Conservation (phyloP, 2,113 vertebrate species). For the Girardinichthys multiradiatus region DNA sequence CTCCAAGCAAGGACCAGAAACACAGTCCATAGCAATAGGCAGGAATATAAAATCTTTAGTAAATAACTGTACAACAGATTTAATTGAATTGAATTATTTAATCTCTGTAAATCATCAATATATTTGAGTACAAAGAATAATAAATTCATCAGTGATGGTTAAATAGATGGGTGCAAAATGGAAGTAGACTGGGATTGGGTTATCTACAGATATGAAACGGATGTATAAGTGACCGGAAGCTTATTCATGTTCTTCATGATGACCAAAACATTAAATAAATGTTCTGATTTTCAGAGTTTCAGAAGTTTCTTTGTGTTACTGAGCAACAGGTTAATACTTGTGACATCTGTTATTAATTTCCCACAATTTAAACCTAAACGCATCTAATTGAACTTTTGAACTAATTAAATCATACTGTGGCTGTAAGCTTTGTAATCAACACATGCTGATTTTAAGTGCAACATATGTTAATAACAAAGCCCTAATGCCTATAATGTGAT, state of each 20-base stretch:
- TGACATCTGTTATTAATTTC: neutral
- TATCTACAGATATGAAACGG: neutral
- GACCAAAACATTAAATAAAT: neutral
- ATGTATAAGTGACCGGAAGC: neutral
- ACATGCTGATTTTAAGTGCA: constrained; percentile 13
- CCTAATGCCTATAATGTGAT: neutral
- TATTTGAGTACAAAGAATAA: no score
- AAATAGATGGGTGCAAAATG: neutral
- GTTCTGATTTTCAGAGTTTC: neutral
- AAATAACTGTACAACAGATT: no score
- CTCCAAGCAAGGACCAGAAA: no score
- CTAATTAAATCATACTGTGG: constrained; percentile 30
- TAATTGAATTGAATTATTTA: no score
- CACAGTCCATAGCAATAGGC: no score
- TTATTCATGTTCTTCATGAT: neutral
- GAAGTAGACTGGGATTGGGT: neutral
- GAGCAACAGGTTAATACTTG: neutral
- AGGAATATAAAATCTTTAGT: no score
- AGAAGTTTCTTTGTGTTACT: neutral
- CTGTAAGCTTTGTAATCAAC: constrained; percentile 44
- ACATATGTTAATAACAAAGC: constrained; percentile 34
- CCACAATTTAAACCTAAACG: constrained; percentile 1
- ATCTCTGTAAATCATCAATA: no score
- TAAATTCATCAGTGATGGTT: neutral
- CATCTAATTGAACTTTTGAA: constrained; percentile 2